Conservation (phyloP, 2,113 vertebrate species). For the Piprites chloris region DNA sequence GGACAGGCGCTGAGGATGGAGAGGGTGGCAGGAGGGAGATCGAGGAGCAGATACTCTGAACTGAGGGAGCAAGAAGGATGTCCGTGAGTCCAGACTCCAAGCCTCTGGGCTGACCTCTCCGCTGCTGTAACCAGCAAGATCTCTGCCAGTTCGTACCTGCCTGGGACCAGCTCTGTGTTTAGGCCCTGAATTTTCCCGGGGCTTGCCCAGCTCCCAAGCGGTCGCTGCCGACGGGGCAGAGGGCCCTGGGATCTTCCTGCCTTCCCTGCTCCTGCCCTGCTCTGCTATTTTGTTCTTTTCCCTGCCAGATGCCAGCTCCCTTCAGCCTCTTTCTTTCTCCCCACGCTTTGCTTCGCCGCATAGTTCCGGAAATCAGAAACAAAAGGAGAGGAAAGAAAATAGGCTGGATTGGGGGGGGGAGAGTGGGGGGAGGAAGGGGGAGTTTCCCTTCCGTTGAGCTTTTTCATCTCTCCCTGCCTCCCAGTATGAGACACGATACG, state of each 20-base stretch:
- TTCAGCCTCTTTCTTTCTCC: conserved; percentile 53
- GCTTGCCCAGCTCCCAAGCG: neutral
- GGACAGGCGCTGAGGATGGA: neutral
- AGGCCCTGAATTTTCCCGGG: neutral
- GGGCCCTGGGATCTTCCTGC: neutral
- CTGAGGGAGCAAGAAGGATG: neutral
- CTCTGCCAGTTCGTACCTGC: neutral
- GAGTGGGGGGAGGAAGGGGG: neutral
- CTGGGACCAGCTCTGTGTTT: neutral
- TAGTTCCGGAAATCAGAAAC: conserved; percentile 49
- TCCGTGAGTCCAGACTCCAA: rapidly evolving
- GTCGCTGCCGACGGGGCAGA: rapidly evolving
- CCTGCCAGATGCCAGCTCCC: conserved; percentile 64
- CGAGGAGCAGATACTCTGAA: rapidly evolving
- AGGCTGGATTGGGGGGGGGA: neutral
- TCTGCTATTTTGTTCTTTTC: conserved; percentile 56
- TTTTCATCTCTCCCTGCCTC: neutral
- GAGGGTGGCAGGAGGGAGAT: rapidly evolving
- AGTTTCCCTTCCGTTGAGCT: conserved; percentile 32
- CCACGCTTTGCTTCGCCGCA: conserved; percentile 47
- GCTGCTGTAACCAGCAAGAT: neutral
- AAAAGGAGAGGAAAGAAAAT: conserved; percentile 59
- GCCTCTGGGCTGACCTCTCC: neutral
- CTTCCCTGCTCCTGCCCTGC: neutral
- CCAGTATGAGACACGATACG: neutral